A percentile compares a stretch with the other conserved stretches of the same genome.
Evolutionary conservation across 2,888 invertebrate species (phyloP).

Genomic region (Drosophila tripunctata): DNA sequence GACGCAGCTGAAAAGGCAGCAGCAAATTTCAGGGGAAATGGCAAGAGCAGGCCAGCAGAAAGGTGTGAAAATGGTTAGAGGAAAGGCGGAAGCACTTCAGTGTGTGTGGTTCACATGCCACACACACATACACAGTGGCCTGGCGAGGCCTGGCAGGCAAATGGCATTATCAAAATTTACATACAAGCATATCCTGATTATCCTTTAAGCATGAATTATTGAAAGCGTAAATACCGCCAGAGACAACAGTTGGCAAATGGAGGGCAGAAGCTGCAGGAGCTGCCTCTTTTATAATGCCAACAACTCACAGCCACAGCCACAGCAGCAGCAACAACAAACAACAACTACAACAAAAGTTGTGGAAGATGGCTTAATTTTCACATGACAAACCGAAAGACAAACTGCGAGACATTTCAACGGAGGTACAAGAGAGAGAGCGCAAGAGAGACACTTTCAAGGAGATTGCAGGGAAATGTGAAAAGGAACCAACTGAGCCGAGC

Average conservation of each 20-base stretch:
- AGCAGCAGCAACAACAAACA: conserved; percentile 4
- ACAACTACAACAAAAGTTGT: conserved; percentile 41
- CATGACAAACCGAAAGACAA: conserved; percentile 72
- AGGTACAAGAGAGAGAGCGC: neutral
- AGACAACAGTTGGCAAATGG: conserved; percentile 46
- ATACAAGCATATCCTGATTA: conserved; percentile 80
- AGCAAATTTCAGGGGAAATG: neutral
- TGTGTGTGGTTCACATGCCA: conserved; percentile 27
- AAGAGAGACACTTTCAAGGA: neutral
- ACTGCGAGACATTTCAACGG: conserved; percentile 56
- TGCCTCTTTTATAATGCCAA: conserved; percentile 38
- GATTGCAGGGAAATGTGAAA: neutral
- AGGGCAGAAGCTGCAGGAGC: conserved; percentile 6
- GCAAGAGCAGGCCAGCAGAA: conserved; percentile 16
- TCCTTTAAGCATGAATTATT: conserved; percentile 80
- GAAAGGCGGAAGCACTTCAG: conserved; percentile 18
- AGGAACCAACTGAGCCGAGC: conserved; percentile 12
- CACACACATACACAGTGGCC: neutral
- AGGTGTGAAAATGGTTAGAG: conserved; percentile 64
- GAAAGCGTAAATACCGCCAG: conserved; percentile 80
- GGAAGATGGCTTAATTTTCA: conserved; percentile 71
- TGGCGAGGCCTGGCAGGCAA: conserved; percentile 51
- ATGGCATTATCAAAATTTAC: conserved; percentile 80
- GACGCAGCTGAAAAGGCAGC: conserved; percentile 7
- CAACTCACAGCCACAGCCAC: conserved; percentile 14